A percentile compares a stretch with the other conserved stretches of the same genome.
These are phyloP conservation scores for Aldabrachelys gigantea DNA, from an alignment of 2,113 vertebrate species.

Conservation along the genomic window DNA sequence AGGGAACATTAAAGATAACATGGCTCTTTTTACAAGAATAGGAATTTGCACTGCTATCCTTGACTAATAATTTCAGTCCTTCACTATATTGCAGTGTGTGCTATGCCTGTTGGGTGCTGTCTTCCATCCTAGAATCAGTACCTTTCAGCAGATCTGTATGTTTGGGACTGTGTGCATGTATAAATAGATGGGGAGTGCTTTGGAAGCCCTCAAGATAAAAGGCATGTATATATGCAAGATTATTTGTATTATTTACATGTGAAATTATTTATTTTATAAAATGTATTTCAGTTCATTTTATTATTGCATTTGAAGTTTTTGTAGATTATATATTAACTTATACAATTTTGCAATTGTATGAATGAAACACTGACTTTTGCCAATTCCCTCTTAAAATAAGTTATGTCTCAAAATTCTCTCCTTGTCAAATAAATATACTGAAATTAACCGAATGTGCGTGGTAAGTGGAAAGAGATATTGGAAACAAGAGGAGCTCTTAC, in stretches of 20 bases:
- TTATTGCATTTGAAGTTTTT: conserved; percentile 38
- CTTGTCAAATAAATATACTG: conserved; percentile 39
- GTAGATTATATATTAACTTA: conserved; percentile 16
- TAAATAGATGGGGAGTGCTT: neutral
- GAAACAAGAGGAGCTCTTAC: conserved; percentile 28
- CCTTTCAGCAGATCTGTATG: neutral
- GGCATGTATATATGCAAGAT: neutral
- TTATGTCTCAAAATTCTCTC: conserved; percentile 18
- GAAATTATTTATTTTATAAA: conserved; percentile 29
- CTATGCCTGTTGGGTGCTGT: fast-evolving
- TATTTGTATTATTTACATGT: neutral
- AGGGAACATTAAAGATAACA: neutral
- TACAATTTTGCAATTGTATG: conserved; percentile 3
- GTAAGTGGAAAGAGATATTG: conserved; percentile 20
- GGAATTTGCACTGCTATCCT: fast-evolving
- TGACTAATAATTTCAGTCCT: neutral
- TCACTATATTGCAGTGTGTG: neutral
- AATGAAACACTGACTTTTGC: conserved; percentile 35
- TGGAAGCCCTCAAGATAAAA: conserved; percentile 13
- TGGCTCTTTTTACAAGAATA: neutral
- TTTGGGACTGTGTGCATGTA: neutral
- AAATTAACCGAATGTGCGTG: neutral
- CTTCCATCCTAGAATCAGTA: fast-evolving
- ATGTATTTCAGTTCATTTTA: conserved; percentile 10
- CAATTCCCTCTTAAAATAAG: conserved; percentile 1